Base-by-base conservation (phyloP, 1,140 invertebrate species). In the Condylostylus longicornis region DNA sequence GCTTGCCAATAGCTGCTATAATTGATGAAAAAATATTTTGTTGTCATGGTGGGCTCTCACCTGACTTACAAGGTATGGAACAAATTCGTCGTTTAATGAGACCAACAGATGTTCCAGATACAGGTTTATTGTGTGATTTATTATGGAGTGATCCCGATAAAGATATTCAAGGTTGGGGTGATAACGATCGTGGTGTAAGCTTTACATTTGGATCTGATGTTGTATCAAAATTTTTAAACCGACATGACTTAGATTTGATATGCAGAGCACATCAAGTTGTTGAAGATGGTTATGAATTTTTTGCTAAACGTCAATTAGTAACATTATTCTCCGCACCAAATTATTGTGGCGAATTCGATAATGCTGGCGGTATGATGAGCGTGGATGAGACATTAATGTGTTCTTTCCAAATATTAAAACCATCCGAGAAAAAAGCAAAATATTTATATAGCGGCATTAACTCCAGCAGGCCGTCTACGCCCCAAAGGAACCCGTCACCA, bases 331-430 rank as follows among this genome's bases (percentile, higher is more conserved):
- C 73, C 5, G 77, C 77, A 1, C 79, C 79, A 4, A 85, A 86
- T 49, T 87, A 88, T 59, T 87, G 82, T 56, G 83, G 82, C 4
- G 79, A 84, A 55, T 84, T 84, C 58, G 78, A 82, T 53, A 84
- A 90, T 65, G 78, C 83, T 50, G 79, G 82, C 40, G 93, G 89
- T 37, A 97, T 98, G 91, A 95, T 98, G 93, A 90, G 83, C 48
- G 90, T 98, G 8, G 93, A 98, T 62, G 88, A 96, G 58, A 91
- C 90, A 33, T 70, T 98, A 1, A 93, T 98, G 85, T 98, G 94
- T 70, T 96, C 91, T 42, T 98, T 75, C 53, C 69, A 71, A 10
- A 46, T 52, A 4, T 41, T 46, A 17, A 40, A 34, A 19, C 50
- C 48, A 2, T 95, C 91, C 29, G 94, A 97, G 65, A 98, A 98